Percentiles rank a stretch among this genome's conserved stretches.
Conservation (phyloP, 2,888 invertebrate genomes). For the Agrochola lota region DNA sequence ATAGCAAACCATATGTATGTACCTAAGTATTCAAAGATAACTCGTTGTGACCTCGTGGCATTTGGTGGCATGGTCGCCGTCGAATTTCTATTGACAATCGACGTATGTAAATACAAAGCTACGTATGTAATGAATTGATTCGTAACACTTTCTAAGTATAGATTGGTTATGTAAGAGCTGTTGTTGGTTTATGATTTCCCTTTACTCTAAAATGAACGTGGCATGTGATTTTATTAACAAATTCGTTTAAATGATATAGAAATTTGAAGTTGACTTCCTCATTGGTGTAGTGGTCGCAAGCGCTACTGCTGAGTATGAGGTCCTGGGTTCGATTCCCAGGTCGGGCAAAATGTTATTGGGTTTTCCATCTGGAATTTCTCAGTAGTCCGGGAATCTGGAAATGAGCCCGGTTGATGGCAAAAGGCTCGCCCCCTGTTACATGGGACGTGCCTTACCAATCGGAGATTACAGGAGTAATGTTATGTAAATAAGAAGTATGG, state of each 20-base stretch:
- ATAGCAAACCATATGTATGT: constrained; percentile 50
- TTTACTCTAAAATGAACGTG: constrained; percentile 28
- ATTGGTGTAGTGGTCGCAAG: too few relatives aligned
- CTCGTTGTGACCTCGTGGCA: constrained; percentile 65
- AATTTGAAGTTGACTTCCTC: too few relatives aligned
- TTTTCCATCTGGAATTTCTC: too few relatives aligned
- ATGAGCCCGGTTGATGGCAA: too few relatives aligned
- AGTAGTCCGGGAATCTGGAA: too few relatives aligned
- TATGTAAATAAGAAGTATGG: background rate
- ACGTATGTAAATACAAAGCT: constrained; percentile 38
- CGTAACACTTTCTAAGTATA: constrained; percentile 59
- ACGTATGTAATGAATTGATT: constrained; percentile 57
- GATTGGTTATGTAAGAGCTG: constrained; percentile 47
- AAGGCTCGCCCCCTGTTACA: too few relatives aligned
- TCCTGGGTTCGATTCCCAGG: too few relatives aligned
- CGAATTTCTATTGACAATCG: constrained; percentile 66
- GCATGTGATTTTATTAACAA: constrained; percentile 14
- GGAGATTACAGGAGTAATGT: too few relatives aligned
- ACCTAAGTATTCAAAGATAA: constrained; percentile 57
- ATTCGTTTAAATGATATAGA: too few relatives aligned
- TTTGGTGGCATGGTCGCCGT: constrained; percentile 42
- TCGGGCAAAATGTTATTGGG: too few relatives aligned
- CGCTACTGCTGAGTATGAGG: too few relatives aligned
- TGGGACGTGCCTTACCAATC: too few relatives aligned
- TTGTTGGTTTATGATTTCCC: constrained; percentile 49